Evolutionary conservation across 2,888 invertebrate genomes (phyloP), one percentile per base, ranked within the genome.

Genomic region (Mycogona germanica): DNA sequence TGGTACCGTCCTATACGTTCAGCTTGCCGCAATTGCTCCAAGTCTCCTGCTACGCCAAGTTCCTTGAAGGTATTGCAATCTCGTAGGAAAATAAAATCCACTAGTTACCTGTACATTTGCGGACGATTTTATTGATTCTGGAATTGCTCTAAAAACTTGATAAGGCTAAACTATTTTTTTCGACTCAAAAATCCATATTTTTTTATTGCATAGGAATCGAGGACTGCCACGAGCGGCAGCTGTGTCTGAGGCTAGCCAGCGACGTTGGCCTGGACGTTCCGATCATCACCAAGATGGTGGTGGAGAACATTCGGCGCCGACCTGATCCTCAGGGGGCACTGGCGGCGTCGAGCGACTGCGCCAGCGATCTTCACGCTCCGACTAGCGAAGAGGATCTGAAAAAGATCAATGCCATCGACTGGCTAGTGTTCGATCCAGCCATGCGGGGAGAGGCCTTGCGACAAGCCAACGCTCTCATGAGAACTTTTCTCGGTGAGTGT

Each of bases 381-480:
- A 50, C 45, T 12, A 32, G 48, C 14, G 19, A 38, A 62, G 76
- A 77, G 32, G 88, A 89, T 67, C 70, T 78, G 53, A 76, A 77
- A 57, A 84, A 84, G 68, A 83, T 87, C 48, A 78, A 78, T 30
- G 78, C 88, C 1, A 72, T 95, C 2, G 92, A 93, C 67, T 93
- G 92, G 89, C 70, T 95, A 7, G 76, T 83, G 25, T 82, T 88
- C 63, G 80, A 88, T 64, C 76, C 79, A 14, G 75, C 79, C 46
- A 91, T 92, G 69, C 71, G 82, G 40, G 77, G 80, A 37, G 92
- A 92, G 70, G 82, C 87, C 9, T 67, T 95, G 23, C 81, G 81
- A 76, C 82, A 93, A 66, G 81, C 86, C n/a, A 93, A 93, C 74
- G 81, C 87, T 17, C 77, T 95, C 67, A 83, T 92, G 64, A 79